Percentiles rank a stretch among this genome's conserved stretches.
phyloP scores from a whole-genome alignment of 2,113 vertebrate genomes.

The Microcebus murinus region DNA sequence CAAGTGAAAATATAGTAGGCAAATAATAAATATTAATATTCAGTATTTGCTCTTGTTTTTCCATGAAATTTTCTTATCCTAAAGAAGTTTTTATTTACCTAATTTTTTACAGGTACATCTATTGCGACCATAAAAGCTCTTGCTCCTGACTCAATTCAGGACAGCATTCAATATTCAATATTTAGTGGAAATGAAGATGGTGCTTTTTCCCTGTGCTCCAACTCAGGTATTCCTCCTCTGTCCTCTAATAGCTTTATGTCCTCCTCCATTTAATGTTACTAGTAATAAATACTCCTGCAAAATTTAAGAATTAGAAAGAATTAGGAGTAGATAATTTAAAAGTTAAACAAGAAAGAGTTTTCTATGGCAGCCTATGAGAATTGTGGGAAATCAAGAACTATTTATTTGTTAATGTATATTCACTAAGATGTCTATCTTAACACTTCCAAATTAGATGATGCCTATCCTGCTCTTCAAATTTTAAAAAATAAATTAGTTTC shows the following conservation, averaged over 20 bases:
- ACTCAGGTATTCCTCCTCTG: slow-evolving; percentile 87
- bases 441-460: not conserved
- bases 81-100: not conserved
- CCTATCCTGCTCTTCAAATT: not conserved
- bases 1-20: not conserved
- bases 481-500: not conserved
- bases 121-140: slow-evolving; percentile 89
- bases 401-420: not conserved
- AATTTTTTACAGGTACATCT: slow-evolving; percentile 87
- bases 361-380: not conserved
- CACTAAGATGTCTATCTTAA: not conserved
- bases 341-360: not conserved
- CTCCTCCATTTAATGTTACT: not conserved
- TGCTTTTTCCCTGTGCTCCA: slow-evolving; percentile 87
- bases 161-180: slow-evolving; percentile 88
- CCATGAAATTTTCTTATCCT: not conserved
- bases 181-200: slow-evolving; percentile 89
- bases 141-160: slow-evolving; percentile 77
- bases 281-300: not conserved
- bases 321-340: not conserved
- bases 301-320: not conserved
- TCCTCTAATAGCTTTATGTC: not conserved
- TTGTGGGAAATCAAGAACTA: not conserved
- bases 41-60: slow-evolving; percentile 8
- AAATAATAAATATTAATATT: not conserved